Evolutionary conservation across 1,140 invertebrate genomes (phyloP), one percentile per base, ranked within the genome.

Genomic region (Drosophila sturtevanti): DNA sequence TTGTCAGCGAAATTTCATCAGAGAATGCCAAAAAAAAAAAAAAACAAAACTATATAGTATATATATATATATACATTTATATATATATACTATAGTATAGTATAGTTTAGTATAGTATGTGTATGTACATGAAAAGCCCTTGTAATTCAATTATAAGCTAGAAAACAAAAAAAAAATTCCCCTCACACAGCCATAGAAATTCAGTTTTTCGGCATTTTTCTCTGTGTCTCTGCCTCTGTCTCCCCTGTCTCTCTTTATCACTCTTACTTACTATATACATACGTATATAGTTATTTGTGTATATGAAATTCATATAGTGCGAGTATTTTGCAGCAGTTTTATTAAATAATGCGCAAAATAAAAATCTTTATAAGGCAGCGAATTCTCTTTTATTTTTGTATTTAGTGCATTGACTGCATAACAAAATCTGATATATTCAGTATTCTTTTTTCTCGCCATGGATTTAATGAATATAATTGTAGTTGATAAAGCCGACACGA

Each of bases 131-230:
- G 63, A 68, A 84, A 85, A 86, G 72, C 73, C 68, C 48, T 77
- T 85, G 73, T 73, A 86, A 87, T 75, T 81, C 78, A 85, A 86
- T 86, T 85, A 69, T 78, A 71, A 71, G 58, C 38, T 63, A 59
- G 51, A 61, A 65, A 78, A 72, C 62, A 75, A 73, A 78, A 44
- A 64, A 63, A 68, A 59, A 78, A 81, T 74, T 70, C 48, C 65
- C 65, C 63, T 63, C 68, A 82, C 63, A 44, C 75, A 75, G 71
- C 61, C 71, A 64, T 81, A 72, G 69, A 21, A 62, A 68, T 74
- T 66, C 64, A 38, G 62, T 66, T 68, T 68, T 66, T 51, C 35
- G 41, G 21, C 22, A 38, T 21, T 35, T 31, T 22, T 5, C 12
- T 37, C 27, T n/a, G n/a, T n/a, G n/a, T 21, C 21, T 16, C 9